Evolutionary conservation across 2,113 vertebrate species (phyloP), one percentile per base, ranked within the genome.

Genomic region (Gasterosteus nipponicus): DNA sequence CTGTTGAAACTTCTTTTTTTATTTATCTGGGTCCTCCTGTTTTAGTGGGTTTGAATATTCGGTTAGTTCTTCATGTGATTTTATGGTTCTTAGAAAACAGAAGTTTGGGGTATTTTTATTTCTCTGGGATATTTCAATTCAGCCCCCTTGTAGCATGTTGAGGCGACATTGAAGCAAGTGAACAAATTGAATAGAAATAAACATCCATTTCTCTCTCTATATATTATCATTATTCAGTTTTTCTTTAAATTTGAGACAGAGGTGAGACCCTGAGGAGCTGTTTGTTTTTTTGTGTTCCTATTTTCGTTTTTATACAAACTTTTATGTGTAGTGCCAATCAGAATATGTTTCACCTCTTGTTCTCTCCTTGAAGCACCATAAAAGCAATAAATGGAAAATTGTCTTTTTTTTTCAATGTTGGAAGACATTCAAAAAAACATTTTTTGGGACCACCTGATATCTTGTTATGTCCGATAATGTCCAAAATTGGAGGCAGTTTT

Each of bases 1-100:
- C 96, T 98, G 98, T 99, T 97, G 94, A 96, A 97, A 94, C 95
- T 93, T 95, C 95, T 93, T 94, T 94, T 96, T 95, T 97, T 97
- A 98, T 99, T 99, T 99, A 99, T 99, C 98, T 98, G 98, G 98
- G 98, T 96, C 97, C 97, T 99, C 96, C 96, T 97, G 96, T 98
- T 98, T 94, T 98, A 97, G 97, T 99, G 97, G 97, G 96, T 97
- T 98, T 97, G 93, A 96, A 94, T 96, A 94, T 96, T 96, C 94
- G 93, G 91, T 97, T 97, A 97, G 95, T 97, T 97, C 94, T 97
- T 96, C 96, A 97, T 95, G 97, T 99, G 96, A 95, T 96, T 98
- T 94, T 96, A 97, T 96, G 95, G 95, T 98, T 97, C 96, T 97
- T 98, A 97, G 96, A 96, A 93, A 96, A 95, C 92, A 95, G 95